These are phyloP conservation scores for Lumbricus terrestris DNA, from an alignment of 2,888 invertebrate genomes.

Conservation along the genomic window DNA sequence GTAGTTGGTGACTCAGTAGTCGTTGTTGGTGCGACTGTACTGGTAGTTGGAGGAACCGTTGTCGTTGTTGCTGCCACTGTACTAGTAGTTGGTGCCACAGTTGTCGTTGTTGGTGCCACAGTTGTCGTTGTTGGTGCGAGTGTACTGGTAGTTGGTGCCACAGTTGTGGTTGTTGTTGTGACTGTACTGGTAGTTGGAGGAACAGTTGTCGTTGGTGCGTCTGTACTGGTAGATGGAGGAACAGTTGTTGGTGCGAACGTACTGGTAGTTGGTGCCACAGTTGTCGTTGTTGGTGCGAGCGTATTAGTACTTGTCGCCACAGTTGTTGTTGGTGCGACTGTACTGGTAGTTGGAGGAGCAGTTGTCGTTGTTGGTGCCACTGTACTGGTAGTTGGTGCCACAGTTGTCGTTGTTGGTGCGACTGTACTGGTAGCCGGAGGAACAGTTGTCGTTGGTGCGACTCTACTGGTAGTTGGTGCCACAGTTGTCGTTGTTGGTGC, in stretches of 20 bases:
- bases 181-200: background rate
- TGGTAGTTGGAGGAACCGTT: background rate
- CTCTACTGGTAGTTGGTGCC: background rate
- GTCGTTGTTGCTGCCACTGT: background rate
- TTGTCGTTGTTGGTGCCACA: background rate
- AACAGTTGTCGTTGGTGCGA: background rate
- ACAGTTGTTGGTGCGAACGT: background rate
- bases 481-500: background rate
- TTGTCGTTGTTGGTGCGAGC: background rate
- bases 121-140: background rate
- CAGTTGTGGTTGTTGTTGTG: background rate
- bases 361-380: background rate
- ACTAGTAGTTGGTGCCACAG: background rate
- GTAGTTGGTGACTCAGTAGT: background rate
- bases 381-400: no score
- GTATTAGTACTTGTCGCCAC: background rate
- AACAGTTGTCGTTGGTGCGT: background rate
- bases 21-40: no score
- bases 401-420: no score
- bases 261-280: background rate
- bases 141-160: background rate
- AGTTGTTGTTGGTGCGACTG: background rate
- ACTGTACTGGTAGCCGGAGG: background rate
- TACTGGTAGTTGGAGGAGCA: background rate
- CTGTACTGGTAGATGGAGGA: background rate